Base-by-base conservation (phyloP, 2,113 vertebrate genomes). In the Paramisgurnus dabryanus region DNA sequence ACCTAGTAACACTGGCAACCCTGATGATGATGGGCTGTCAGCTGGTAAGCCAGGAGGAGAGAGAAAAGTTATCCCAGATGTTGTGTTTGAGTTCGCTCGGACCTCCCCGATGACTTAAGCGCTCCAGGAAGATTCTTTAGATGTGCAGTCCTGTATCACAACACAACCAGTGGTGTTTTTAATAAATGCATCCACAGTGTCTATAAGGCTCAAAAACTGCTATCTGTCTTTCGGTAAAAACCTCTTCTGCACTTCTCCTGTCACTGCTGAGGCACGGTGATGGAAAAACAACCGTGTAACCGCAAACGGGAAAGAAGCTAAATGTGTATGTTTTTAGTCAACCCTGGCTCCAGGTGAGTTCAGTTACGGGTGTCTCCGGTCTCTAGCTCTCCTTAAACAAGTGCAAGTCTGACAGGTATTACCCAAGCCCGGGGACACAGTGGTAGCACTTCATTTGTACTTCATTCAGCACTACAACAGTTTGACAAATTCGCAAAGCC, bases 1-100 rank as follows among this genome's bases (percentile, higher is more conserved):
- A 67, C 57, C 82, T 85, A 83, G 86, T 84, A 78, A 83, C 79
- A 47, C 68, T 85, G 80, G 82, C 80, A 73, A 83, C 86, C 71
- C 34, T 84, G 86, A 88, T 91, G 88, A 83, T 86, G 87, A 87
- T 87, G 85, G 87, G 91, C 89, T 92, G 89, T 89, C 88, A 89
- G 85, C 78, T 76, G 82, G 72, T 82, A 80, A 84, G 79, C 84
- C 39, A 5, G n/a, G n/a, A 45, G 22, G 85, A 83, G 87, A 86
- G 58, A 41, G 76, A 67, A 61, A 76, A 82, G 77, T 77, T 61
- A 6, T 80, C 78, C 64, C 71, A 80, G 76, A 76, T 45, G 39
- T 70, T 78, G 70, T 71, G 47, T 63, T 66, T 45, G 49, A 66
- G 73, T 71, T 76, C 50, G 27, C 71, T 72, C 60, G 76, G 84